These are phyloP conservation scores for Lamprotornis superbus DNA, from an alignment of 2,113 vertebrate genomes.

Conservation along the genomic window DNA sequence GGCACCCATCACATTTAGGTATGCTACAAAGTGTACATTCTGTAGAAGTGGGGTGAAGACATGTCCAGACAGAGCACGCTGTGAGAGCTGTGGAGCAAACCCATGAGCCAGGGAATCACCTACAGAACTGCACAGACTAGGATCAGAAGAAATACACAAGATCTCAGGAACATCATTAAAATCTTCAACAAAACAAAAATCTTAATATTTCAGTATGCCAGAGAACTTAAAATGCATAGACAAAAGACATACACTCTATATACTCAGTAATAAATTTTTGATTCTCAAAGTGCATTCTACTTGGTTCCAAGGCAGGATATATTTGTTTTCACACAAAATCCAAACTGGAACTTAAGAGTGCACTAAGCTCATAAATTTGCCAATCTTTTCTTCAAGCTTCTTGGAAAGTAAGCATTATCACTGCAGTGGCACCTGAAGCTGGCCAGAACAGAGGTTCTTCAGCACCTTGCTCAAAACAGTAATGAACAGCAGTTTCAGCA, in stretches of 20 bases:
- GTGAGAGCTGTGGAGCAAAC: background rate
- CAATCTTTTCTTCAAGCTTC: background rate
- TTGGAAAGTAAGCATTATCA: background rate
- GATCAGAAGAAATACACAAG: background rate
- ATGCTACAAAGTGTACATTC: background rate
- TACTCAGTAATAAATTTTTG: background rate
- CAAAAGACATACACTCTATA: background rate
- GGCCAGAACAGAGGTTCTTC: background rate
- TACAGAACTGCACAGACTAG: background rate
- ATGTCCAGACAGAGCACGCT: background rate
- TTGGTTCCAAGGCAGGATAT: background rate
- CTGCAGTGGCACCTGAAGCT: background rate
- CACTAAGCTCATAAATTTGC: background rate
- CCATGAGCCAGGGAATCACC: background rate
- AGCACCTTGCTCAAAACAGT: background rate
- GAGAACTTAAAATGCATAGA: background rate
- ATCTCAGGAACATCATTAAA: background rate
- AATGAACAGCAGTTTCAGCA: background rate
- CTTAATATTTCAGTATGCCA: background rate
- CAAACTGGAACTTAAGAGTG: background rate
- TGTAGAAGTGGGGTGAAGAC: background rate
- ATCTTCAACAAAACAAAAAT: background rate
- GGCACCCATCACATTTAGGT: background rate
- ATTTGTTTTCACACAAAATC: background rate
- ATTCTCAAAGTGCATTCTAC: fast-evolving